Evolutionary conservation across 2,797 vertebrate species (phyloP).

Genomic region (Urophycis tenuis): DNA sequence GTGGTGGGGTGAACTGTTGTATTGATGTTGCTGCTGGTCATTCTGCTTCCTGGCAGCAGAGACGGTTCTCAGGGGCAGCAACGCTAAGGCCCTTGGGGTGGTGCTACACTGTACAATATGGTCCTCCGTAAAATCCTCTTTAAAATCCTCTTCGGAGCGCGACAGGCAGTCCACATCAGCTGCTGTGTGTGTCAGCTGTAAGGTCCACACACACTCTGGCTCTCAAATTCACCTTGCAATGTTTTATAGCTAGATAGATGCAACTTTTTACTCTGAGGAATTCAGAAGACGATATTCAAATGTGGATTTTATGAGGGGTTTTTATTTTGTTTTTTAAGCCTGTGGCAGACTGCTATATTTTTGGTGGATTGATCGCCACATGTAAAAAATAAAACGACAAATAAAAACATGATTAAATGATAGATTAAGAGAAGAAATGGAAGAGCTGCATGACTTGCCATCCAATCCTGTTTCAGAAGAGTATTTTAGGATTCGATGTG

Average conservation of each 20-base stretch:
- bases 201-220: neutral
- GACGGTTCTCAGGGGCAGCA: slow-evolving; percentile 10
- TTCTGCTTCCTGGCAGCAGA: slow-evolving; percentile 26
- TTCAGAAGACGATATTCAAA: neutral
- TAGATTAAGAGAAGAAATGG: slow-evolving; percentile 2
- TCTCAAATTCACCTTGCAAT: neutral
- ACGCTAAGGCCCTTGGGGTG: slow-evolving; percentile 50
- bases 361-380: neutral
- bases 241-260: neutral
- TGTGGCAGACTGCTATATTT: neutral
- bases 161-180: neutral
- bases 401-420: neutral
- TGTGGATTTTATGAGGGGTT: neutral
- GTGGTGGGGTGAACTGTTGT: neutral
- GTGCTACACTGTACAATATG: slow-evolving; percentile 45
- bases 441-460: neutral
- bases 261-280: neutral
- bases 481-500: neutral
- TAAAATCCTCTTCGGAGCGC: neutral
- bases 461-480: neutral
- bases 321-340: neutral
- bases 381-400: neutral
- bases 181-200: slow-evolving; percentile 2
- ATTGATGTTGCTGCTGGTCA: slow-evolving; percentile 6
- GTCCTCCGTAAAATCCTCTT: slow-evolving; percentile 23